phyloP scores from a whole-genome alignment of 2,113 vertebrate species.

The Helogale parvula region DNA sequence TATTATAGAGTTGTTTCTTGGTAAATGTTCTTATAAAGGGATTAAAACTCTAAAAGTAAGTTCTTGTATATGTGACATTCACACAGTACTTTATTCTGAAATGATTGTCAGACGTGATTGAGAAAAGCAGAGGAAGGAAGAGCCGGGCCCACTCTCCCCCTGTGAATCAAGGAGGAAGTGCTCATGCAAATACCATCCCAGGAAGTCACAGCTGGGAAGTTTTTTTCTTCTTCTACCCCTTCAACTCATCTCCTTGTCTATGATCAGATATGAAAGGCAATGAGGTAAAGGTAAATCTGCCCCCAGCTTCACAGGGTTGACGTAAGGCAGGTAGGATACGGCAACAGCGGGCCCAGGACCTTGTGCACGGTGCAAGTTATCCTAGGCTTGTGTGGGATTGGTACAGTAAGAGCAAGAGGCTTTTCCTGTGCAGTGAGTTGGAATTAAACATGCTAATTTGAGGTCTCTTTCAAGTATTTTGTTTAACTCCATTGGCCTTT shows the following conservation, averaged over 20 bases:
- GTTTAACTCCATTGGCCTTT: conserved; percentile 89
- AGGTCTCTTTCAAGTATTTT: conserved; percentile 91
- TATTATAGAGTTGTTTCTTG: not conserved
- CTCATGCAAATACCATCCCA: conserved; percentile 69
- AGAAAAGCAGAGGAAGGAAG: conserved; percentile 64
- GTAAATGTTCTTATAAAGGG: not conserved
- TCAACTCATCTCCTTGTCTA: not conserved
- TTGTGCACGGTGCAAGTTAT: not conserved
- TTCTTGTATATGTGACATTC: not conserved
- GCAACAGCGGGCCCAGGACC: conserved; percentile 62
- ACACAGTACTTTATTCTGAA: not conserved
- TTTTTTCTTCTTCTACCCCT: not conserved
- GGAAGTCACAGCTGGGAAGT: conserved; percentile 66
- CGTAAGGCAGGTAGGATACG: conserved; percentile 48
- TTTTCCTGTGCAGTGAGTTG: conserved; percentile 94
- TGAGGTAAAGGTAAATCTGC: conserved; percentile 71
- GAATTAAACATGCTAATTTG: conserved; percentile 98
- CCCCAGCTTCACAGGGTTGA: conserved; percentile 64
- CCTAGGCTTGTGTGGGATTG: conserved; percentile 79
- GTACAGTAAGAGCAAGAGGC: conserved; percentile 93
- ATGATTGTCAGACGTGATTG: conserved; percentile 54
- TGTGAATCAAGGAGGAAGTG: conserved; percentile 70
- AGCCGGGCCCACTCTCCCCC: conserved; percentile 65
- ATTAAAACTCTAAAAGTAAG: not conserved
- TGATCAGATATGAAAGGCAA: conserved; percentile 53